Evolutionary conservation across 2,888 invertebrate genomes (phyloP).

Genomic region (Cryptus armator): DNA sequence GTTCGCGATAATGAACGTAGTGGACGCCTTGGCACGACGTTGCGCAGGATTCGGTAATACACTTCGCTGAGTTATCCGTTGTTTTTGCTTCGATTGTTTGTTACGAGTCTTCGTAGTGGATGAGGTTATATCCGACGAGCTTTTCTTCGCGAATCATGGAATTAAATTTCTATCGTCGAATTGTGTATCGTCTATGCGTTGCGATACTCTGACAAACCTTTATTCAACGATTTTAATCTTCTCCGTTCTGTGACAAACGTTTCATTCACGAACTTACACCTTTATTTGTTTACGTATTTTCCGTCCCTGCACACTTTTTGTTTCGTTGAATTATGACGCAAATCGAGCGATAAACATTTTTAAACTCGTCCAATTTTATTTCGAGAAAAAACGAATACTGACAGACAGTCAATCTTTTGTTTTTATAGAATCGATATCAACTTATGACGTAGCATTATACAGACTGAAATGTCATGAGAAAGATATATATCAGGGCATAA

Average conservation of each 20-base stretch:
- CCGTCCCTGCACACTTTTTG: no score
- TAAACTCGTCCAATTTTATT: background rate
- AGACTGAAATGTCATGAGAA: conserved; percentile 88
- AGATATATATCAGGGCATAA: conserved; percentile 89
- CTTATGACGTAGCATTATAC: conserved; percentile 89
- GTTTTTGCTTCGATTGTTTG: background rate
- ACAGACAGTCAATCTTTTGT: background rate
- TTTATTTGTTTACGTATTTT: no score
- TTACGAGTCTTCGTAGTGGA: background rate
- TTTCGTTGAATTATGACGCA: no score
- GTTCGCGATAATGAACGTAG: conserved; percentile 77
- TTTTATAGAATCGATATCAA: conserved; percentile 78
- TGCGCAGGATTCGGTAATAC: conserved; percentile 80
- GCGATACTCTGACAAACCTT: background rate
- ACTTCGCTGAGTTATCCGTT: conserved; percentile 10
- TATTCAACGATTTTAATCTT: no score
- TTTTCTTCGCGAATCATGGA: background rate
- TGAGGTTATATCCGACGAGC: conserved; percentile 62
- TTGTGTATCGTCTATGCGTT: background rate
- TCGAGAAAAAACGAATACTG: no score
- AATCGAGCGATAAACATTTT: background rate
- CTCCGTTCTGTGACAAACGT: no score
- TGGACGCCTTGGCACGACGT: conserved; percentile 76
- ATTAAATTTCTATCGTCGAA: background rate
- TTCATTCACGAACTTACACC: no score